Conservation (phyloP, 37 sponge, comb jelly and placozoan genomes). For the Geodia barretti region DNA sequence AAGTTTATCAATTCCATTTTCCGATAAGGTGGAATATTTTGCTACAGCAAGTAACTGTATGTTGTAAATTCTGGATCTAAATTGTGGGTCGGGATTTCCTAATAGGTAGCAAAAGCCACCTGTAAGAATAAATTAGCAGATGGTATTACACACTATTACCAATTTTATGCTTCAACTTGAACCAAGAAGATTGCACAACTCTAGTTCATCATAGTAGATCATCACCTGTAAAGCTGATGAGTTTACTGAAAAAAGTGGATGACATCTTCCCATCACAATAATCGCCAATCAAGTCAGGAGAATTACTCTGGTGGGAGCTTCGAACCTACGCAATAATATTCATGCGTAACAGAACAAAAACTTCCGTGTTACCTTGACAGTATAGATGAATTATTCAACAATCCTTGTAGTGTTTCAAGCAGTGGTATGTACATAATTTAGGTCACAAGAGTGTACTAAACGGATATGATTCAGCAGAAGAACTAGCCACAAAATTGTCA, state of each 20-base stretch:
- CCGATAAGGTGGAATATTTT: not conserved
- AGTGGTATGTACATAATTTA: not conserved
- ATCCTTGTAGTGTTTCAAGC: not conserved
- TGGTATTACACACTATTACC: not conserved
- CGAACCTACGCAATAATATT: not conserved
- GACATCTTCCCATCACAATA: not conserved
- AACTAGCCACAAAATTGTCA: not conserved
- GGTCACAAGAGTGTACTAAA: not conserved
- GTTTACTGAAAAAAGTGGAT: not conserved
- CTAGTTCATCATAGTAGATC: not conserved
- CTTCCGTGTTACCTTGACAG: not conserved
- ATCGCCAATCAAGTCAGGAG: not conserved
- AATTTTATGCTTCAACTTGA: not conserved
- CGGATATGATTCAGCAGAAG: not conserved
- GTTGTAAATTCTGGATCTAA: conserved; percentile 17
- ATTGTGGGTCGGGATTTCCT: conserved; percentile 40
- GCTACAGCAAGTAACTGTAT: conserved; percentile 50
- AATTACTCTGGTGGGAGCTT: not conserved
- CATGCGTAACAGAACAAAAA: not conserved
- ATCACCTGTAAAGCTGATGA: not conserved
- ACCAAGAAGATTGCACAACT: not conserved
- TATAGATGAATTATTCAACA: not conserved
- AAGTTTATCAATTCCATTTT: conserved; percentile 41
- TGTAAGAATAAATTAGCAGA: not conserved
- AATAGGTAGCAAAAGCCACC: conserved; percentile 43